A percentile compares a stretch with the other conserved stretches of the same genome.
Conservation (phyloP, 2,797 vertebrate species). For the Sardinella longiceps region DNA sequence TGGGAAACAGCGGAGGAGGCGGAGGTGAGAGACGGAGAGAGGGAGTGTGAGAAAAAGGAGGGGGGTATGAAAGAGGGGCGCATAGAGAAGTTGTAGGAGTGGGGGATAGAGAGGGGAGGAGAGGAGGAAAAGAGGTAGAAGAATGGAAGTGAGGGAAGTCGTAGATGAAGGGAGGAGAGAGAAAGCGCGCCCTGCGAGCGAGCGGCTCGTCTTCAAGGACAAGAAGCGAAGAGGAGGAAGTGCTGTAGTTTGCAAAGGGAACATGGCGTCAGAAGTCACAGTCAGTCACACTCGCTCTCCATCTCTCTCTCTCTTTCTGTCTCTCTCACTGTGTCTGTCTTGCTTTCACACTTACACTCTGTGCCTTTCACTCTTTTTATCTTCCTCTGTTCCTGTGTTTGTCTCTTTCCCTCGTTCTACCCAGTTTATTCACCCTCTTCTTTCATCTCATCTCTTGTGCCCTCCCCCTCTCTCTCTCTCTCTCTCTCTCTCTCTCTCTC, state of each 20-base stretch:
- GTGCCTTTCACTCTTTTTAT: neutral
- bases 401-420: neutral
- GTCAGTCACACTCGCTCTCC: neutral
- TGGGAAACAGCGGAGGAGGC: neutral
- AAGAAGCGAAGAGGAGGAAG: neutral
- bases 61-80: neutral
- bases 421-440: neutral
- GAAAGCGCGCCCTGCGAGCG: neutral
- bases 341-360: neutral
- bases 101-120: neutral
- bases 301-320: neutral
- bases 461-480: neutral
- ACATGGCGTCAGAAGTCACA: neutral
- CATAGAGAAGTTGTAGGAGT: neutral
- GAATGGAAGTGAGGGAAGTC: neutral
- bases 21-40: neutral
- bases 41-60: neutral
- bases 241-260: neutral
- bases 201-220: neutral
- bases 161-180: neutral
- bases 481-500: neutral
- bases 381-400: neutral
- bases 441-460: no score
- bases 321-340: no score
- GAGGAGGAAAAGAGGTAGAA: neutral